Evolutionary conservation across 1,140 invertebrate species (phyloP).

Genomic region (Euwallacea similis): DNA sequence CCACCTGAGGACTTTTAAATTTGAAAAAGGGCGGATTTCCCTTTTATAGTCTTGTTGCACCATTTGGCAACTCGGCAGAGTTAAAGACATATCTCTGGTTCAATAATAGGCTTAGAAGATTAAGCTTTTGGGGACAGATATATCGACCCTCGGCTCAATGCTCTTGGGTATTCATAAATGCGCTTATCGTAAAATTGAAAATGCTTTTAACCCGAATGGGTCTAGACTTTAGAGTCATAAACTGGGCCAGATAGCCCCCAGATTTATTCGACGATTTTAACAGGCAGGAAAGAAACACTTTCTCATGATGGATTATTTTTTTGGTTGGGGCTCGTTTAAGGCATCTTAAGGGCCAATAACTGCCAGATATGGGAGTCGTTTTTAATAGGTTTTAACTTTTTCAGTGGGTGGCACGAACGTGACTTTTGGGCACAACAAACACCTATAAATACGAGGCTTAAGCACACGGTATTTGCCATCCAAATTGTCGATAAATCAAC

Average conservation of each 20-base stretch:
- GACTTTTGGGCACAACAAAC: conserved; percentile 19
- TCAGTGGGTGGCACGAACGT: conserved; percentile 26
- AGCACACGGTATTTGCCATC: conserved; percentile 24
- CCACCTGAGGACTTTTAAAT: conserved; percentile 31
- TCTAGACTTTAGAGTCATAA: conserved; percentile 30
- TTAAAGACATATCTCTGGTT: conserved; percentile 5
- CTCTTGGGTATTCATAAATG: conserved; percentile 23
- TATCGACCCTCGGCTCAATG: conserved; percentile 13
- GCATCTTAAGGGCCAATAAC: conserved; percentile 6
- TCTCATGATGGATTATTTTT: conserved; percentile 25
- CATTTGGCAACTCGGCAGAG: conserved; percentile 1
- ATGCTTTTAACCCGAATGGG: conserved; percentile 26
- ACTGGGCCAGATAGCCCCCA: conserved; percentile 17
- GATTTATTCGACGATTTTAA: conserved; percentile 28
- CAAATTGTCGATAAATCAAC: conserved; percentile 31
- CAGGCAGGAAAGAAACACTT: conserved; percentile 11
- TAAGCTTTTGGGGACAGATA: conserved; percentile 20
- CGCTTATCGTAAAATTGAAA: conserved; percentile 34
- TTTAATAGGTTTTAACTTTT: conserved; percentile 15
- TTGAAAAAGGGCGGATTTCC: conserved; percentile 18
- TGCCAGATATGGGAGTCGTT: conserved; percentile 7
- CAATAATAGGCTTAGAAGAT: conserved; percentile 21
- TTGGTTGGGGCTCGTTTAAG: conserved; percentile 5
- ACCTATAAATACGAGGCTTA: conserved; percentile 23
- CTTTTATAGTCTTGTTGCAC: background rate